Base-by-base conservation (phyloP, 1,140 invertebrate genomes). In the Holcopasites calliopsidis region DNA sequence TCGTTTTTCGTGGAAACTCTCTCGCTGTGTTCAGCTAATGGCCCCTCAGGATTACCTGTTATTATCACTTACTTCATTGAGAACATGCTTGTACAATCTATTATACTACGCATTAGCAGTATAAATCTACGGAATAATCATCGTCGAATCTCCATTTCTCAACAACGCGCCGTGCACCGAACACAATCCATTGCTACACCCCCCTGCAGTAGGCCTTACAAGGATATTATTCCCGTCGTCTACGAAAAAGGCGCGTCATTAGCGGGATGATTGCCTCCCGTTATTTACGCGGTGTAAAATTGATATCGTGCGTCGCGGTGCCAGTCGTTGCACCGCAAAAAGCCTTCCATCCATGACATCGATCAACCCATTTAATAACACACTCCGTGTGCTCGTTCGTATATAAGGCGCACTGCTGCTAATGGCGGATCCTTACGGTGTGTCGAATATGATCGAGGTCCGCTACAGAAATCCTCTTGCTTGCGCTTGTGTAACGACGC, bases 371-470 rank as follows among this genome's bases (percentile, higher is more conserved):
- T n/a, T n/a, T 55, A 66, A 66, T 55, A 73, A 73, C 47, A 33
- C 35, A 18, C 38, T 3, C 7, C 49, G 40, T 47, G 26, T 54
- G 50, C 50, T 54, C 50, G 8, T 26, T 58, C 40, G 40, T 11
- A 47, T 23, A 10, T 6, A 21, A 35, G 13, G 42, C 10, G 18
- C n/a, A 31, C 38, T 44, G 26, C 2, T 13, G 49, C 42, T 81
- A 58, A 75, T 47, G 79, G 76, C 50, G 50, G 38, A 35, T 66
- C 62, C 69, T 65, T 71, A 57, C 65, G 7, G 13, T 21, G 40
- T 50, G 58, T 65, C 52, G 72, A 70, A 58, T 58, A 60, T 58
- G 78, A 80, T 80, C 78, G 68, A 71, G 61, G 18, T 47, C 55
- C 44, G 78, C 16, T 31, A 26, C 47, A 26, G 57, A 55, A 66